phyloP scores from a whole-genome alignment of 2,113 vertebrate species.

The Corvus cornix region DNA sequence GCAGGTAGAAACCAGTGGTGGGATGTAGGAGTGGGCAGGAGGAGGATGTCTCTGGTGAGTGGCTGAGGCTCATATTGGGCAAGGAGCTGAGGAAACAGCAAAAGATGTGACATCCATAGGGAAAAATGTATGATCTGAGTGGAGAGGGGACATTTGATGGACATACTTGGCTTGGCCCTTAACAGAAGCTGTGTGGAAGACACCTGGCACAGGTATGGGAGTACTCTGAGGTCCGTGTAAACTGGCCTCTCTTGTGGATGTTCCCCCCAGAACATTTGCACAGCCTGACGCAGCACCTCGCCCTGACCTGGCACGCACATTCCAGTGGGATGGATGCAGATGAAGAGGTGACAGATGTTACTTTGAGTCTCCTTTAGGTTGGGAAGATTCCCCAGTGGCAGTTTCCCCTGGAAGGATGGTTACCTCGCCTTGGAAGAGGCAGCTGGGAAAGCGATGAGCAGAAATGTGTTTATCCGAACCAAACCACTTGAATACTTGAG shows the following conservation, averaged over 20 bases:
- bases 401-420: background rate
- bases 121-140: background rate
- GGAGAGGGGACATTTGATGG: background rate
- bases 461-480: accelerated
- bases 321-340: background rate
- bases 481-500: background rate
- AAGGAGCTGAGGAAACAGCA: background rate
- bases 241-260: background rate
- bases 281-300: background rate
- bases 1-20: background rate
- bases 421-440: background rate
- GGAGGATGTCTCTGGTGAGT: background rate
- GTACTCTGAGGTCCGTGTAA: accelerated
- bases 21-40: background rate
- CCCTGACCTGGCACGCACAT: background rate
- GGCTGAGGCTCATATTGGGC: background rate
- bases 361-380: background rate
- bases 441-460: background rate
- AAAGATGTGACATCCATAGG: accelerated
- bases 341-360: background rate
- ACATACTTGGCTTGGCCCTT: accelerated
- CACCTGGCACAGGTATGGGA: background rate
- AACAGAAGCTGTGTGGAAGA: background rate
- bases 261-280: background rate
- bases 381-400: background rate